These are phyloP conservation scores for Anguilla megastoma DNA, from an alignment of 2,797 vertebrate genomes.

Conservation along the genomic window DNA sequence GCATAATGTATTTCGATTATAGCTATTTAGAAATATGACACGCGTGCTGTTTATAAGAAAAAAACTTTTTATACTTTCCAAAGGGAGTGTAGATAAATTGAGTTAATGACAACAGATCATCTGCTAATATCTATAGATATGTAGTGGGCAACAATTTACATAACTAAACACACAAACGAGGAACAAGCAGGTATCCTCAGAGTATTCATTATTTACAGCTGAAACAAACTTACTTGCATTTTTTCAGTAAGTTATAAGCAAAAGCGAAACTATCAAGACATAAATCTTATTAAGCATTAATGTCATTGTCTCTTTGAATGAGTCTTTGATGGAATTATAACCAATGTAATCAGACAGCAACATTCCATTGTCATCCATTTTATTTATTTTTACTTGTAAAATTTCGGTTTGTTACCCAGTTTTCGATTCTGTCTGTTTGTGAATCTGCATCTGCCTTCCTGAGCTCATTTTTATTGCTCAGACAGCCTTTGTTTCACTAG, in stretches of 20 bases:
- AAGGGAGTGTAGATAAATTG: not conserved
- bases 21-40: not conserved
- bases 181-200: not conserved
- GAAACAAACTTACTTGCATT: not conserved
- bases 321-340: not conserved
- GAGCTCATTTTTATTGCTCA: conserved; percentile 30
- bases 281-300: not conserved
- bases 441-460: not conserved
- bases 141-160: not conserved
- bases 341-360: not conserved
- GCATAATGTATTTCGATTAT: not conserved
- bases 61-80: not conserved
- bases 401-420: not conserved
- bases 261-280: not conserved
- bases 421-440: not conserved
- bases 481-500: conserved; percentile 18
- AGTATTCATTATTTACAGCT: not conserved
- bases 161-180: not conserved
- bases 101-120: not conserved
- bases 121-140: not conserved
- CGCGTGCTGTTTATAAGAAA: not conserved
- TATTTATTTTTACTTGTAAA: not conserved
- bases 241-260: not conserved
- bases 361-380: not conserved
- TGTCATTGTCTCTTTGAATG: not conserved